Percentiles rank a stretch among this genome's conserved stretches.
phyloP scores from a whole-genome alignment of 2,888 invertebrate species.

The Punctoribates punctum region DNA sequence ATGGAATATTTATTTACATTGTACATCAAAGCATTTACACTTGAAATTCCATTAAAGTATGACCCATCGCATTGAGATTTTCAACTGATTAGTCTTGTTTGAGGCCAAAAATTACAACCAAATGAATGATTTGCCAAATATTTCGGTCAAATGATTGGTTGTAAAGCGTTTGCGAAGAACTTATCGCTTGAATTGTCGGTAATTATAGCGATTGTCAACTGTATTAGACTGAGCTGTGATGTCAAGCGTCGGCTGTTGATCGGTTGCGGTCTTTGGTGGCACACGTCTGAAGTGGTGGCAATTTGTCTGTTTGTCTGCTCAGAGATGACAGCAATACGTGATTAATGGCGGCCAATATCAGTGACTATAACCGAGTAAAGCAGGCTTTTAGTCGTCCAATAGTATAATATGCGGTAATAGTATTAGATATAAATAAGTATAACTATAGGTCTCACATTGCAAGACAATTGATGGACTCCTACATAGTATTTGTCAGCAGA shows the following conservation, averaged over 20 bases:
- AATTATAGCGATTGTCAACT: background rate
- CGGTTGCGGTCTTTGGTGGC: background rate
- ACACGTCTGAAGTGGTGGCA: conserved; percentile 8
- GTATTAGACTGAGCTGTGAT: background rate
- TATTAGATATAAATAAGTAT: background rate
- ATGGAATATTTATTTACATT: no score
- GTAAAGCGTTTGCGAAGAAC: background rate
- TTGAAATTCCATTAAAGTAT: no score
- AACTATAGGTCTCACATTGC: conserved; percentile 20
- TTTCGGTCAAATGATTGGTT: background rate
- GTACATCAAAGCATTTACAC: no score
- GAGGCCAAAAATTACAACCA: no score
- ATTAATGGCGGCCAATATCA: conserved; percentile 17
- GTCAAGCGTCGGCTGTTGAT: background rate
- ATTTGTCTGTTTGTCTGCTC: conserved; percentile 28
- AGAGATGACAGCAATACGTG: conserved; percentile 10
- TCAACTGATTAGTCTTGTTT: no score
- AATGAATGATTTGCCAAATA: no score
- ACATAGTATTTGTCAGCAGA: conserved; percentile 23
- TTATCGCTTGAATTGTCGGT: background rate
- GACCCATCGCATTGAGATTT: no score
- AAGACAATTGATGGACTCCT: conserved; percentile 34
- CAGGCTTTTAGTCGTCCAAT: background rate
- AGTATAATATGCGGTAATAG: conserved; percentile 13
- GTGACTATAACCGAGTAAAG: no score